Base-by-base conservation (phyloP, 2,888 invertebrate genomes). In the Stomorhina lunata region DNA sequence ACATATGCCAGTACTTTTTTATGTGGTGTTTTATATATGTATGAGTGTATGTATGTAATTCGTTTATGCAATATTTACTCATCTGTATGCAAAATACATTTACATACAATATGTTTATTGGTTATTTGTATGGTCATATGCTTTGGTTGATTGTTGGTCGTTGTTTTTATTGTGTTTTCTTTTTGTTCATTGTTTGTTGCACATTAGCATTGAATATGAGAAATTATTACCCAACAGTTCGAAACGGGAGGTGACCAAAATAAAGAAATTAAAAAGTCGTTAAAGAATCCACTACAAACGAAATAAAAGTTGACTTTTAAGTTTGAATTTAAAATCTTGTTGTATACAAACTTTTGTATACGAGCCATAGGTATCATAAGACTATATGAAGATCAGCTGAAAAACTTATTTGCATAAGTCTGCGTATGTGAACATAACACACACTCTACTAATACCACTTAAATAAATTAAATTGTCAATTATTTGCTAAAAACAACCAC, bases 401-500 rank as follows among this genome's bases (percentile, higher is more conserved):
- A n/a, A n/a, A n/a, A n/a, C n/a, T 20, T 29, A 12, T 50, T 10
- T 37, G 10, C 20, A 12, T 1, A 2, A 15, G 12, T 48, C 20
- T 50, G 7, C 12, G 10, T 25, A 29, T 43, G 50, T 40, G 7
- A 40, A 22, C 22, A n/a, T n/a, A 40, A 32, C 29, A 15, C 7
- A 9, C 66, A 25, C 37, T 61, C 45, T 55, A 37, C 66, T 69
- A 48, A 80, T 77, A 72, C 80, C 84, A 87, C 85, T 88, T 86
- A 86, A 86, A 84, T 85, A 89, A 89, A 89, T 89, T 88, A 89
- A 89, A 88, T 88, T 89, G 88, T 88, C 90, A 90, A 89, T 88
- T 87, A 90, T 88, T 86, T 86, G 85, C 85, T n/a, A 85, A 88
- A 78, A 78, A 86, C 83, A 86, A 85, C 85, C 81, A 84, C 71